These are phyloP conservation scores for Volucella inanis DNA, from an alignment of 2,888 invertebrate species.

Conservation along the genomic window DNA sequence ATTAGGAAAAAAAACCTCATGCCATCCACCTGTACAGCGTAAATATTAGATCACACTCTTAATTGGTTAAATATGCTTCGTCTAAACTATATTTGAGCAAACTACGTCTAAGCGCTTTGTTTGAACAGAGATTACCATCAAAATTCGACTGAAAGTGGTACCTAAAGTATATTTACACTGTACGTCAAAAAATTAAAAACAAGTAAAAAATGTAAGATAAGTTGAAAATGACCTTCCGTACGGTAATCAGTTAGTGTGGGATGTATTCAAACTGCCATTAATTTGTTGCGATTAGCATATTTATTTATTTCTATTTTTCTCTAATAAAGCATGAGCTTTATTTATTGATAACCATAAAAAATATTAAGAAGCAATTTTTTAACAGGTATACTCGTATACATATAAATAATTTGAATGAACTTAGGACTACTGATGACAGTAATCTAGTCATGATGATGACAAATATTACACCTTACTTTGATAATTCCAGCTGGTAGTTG, in stretches of 20 bases:
- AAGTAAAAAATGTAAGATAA: not conserved
- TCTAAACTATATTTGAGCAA: slow-evolving; percentile 2
- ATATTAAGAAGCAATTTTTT: not conserved
- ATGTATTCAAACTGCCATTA: slow-evolving; percentile 10
- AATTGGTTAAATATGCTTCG: not conserved
- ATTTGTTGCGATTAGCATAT: slow-evolving; percentile 18
- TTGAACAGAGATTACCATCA: not conserved
- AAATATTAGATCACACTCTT: slow-evolving; percentile 25
- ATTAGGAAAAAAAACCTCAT: not conserved
- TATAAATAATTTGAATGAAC: not conserved
- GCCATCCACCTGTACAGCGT: not conserved
- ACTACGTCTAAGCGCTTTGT: not conserved
- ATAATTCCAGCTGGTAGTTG: too few species aligned
- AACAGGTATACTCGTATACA: not conserved
- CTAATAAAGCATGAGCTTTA: not conserved
- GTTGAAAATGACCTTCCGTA: not conserved
- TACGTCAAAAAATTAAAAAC: not conserved
- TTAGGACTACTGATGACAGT: not conserved
- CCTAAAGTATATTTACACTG: not conserved
- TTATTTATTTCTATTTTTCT: not conserved
- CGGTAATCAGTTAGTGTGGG: not conserved
- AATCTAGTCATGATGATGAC: too few species aligned
- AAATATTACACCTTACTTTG: too few species aligned
- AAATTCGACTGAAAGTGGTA: not conserved
- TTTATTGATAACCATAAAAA: not conserved